phyloP scores from a whole-genome alignment of 2,888 invertebrate genomes.

The Nudaria mundana region DNA sequence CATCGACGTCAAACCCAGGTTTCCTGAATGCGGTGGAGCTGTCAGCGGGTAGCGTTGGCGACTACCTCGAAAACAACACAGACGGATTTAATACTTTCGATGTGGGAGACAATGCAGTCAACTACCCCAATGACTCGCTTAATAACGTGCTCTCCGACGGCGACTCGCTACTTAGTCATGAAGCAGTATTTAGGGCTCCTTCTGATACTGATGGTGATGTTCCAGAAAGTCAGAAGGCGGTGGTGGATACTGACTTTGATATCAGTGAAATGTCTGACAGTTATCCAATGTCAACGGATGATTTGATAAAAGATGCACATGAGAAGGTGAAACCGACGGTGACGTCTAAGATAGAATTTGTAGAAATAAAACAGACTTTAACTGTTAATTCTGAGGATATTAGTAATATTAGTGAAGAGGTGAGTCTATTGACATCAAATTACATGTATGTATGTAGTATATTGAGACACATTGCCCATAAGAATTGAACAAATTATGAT shows the following conservation, averaged over 20 bases:
- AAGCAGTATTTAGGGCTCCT: conserved; percentile 46
- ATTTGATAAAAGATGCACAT: conserved; percentile 32
- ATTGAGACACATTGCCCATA: too few species aligned
- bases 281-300: conserved; percentile 34
- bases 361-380: too few species aligned
- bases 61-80: conserved; percentile 68
- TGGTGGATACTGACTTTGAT: conserved; percentile 42
- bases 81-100: conserved; percentile 66
- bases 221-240: conserved; percentile 46
- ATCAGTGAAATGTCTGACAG: conserved; percentile 40
- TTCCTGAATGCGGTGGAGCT: conserved; percentile 73
- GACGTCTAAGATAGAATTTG: too few species aligned
- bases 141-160: conserved; percentile 65
- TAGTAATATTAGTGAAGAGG: conserved; percentile 2
- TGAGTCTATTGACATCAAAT: too few species aligned
- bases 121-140: conserved; percentile 65
- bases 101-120: conserved; percentile 72
- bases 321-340: conserved; percentile 1
- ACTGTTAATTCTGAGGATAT: conserved; percentile 11
- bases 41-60: conserved; percentile 72
- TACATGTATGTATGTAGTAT: too few species aligned
- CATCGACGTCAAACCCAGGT: conserved; percentile 70
- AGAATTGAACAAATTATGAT: too few species aligned
- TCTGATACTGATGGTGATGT: conserved; percentile 61
- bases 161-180: conserved; percentile 60